Evolutionary conservation across 2,113 vertebrate species (phyloP).

Genomic region (Furnarius figulus): DNA sequence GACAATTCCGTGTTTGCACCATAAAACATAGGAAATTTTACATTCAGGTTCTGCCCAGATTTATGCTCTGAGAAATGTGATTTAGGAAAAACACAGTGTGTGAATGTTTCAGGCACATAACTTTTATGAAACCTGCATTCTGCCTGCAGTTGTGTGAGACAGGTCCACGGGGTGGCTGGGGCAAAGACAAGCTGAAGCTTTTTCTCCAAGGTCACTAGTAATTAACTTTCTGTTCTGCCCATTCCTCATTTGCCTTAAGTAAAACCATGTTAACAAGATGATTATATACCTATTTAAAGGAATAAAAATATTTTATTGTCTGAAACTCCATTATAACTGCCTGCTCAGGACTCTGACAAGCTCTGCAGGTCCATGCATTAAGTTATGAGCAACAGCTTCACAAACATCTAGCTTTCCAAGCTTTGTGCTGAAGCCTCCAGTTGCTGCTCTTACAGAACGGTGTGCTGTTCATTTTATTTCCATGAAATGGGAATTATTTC

Average conservation of each 20-base stretch:
- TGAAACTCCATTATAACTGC: neutral
- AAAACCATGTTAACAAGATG: slow-evolving; percentile 14
- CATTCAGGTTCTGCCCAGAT: slow-evolving; percentile 41
- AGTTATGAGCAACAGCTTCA: neutral
- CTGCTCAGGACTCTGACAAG: neutral
- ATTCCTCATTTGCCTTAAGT: neutral
- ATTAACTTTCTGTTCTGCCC: neutral
- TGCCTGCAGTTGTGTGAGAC: slow-evolving; percentile 50
- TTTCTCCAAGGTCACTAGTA: neutral
- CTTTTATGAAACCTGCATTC: slow-evolving; percentile 44
- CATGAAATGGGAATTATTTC: neutral
- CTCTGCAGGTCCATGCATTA: neutral
- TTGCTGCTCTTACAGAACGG: neutral
- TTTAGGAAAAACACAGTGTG: slow-evolving; percentile 40
- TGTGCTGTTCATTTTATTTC: neutral
- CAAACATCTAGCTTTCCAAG: neutral
- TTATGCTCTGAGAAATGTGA: slow-evolving; percentile 54
- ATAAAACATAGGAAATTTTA: slow-evolving; percentile 42
- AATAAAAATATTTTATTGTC: slow-evolving; percentile 2
- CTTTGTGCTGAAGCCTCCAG: neutral
- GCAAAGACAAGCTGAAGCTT: slow-evolving; percentile 2
- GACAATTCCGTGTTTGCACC: slow-evolving; percentile 41
- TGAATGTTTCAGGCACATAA: slow-evolving; percentile 3
- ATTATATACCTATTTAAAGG: neutral
- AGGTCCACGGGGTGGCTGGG: neutral